A percentile compares a stretch with the other conserved stretches of the same genome.
These are phyloP conservation scores for Lasioglossum leucozonium DNA, from an alignment of 2,888 invertebrate species.

Conservation along the genomic window DNA sequence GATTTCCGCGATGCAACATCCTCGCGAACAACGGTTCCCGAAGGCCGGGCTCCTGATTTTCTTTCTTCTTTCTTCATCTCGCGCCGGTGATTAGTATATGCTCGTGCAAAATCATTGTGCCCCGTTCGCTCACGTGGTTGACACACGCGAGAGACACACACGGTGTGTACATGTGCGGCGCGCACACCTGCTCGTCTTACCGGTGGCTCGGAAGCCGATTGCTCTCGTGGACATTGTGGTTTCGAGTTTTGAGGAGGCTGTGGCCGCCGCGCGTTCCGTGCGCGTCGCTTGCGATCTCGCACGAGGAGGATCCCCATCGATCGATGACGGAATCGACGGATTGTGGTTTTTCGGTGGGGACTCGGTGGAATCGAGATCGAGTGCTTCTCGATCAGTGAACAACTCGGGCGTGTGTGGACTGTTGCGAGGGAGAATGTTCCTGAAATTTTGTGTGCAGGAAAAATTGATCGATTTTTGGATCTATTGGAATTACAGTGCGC, in stretches of 20 bases:
- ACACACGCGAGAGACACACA: background rate
- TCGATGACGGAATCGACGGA: background rate
- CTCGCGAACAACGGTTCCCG: slow-evolving; percentile 26
- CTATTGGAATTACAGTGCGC: background rate
- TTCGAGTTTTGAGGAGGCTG: background rate
- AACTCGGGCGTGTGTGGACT: no score
- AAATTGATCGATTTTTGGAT: background rate
- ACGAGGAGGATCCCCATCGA: background rate
- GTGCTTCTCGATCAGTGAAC: no score
- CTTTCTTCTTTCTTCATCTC: background rate
- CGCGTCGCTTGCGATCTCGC: background rate
- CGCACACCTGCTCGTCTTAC: background rate
- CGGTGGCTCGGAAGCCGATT: background rate
- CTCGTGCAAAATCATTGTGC: background rate
- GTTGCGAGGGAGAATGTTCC: no score
- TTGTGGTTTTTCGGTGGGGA: background rate
- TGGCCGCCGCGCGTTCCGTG: background rate
- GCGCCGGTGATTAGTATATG: background rate
- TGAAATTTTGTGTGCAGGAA: no score
- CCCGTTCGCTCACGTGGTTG: slow-evolving; percentile 7
- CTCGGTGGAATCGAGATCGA: background rate
- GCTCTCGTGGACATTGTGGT: background rate
- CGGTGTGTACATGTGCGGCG: background rate
- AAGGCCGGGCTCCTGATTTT: slow-evolving; percentile 4
- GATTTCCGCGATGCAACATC: slow-evolving; percentile 31